Base-by-base conservation (phyloP, 2,888 invertebrate species). In the Steinernema hermaphroditum region DNA sequence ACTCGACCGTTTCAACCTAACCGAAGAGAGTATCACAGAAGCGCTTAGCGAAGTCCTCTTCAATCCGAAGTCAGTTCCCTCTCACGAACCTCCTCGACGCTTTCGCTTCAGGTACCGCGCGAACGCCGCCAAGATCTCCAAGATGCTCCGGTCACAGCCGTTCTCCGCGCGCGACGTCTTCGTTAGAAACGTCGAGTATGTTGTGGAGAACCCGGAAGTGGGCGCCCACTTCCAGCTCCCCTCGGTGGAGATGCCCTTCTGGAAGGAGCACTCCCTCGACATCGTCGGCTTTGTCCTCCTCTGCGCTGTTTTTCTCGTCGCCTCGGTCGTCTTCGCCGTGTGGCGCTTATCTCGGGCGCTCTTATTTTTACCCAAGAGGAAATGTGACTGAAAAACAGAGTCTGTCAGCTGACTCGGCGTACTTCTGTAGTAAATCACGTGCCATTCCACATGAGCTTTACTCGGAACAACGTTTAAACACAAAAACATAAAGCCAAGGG, bases 101-200 rank as follows among this genome's bases (percentile, higher is more conserved):
- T 74, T 72, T 29, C 34, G 14, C 2, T 41, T 70, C 22, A 76
- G 74, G 68, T 78, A 78, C 54, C 24, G 24, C 2, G 16, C 49
- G 12, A 75, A 75, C 57, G 78, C 78, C 0, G 68, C 73, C 24
- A 71, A 22, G 22, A 72, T 78, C 1, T 50, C 75, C 6, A 69
- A 74, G 32, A 76, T 78, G 74, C 76, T 78, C 69, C 12, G 14
- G 1, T 29, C 68, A 16, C 74, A 75, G 44, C 78, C 78, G 14
- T 73, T 74, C 27, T 8, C 71, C 16, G 72, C 77, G 1, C 72
- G 75, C 43, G 27, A 68, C 34, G 29, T 70, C 1, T 76, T 78
- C 69, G 46, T 77, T 41, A 73, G 74, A 29, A 77, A 75, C 77
- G 54, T 78, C 43, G 77, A 78, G 68, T 78, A 69, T 50, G 72